Conservation (phyloP, 1,140 invertebrate genomes). For the Batillaria attramentaria region DNA sequence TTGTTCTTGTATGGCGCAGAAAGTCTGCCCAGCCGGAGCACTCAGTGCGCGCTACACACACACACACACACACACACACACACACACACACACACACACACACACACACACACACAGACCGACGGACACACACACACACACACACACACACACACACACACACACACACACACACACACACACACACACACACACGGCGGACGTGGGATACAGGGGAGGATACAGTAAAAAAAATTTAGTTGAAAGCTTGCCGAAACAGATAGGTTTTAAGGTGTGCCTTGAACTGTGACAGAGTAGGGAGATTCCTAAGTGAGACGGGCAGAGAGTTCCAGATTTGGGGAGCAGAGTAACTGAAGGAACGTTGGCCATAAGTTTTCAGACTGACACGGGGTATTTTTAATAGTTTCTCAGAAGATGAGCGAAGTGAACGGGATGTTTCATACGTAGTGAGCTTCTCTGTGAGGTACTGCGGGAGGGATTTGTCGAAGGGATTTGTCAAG, state of each 20-base stretch:
- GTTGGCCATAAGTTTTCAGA: neutral
- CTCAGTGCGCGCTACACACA: neutral
- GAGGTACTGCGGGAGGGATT: no score
- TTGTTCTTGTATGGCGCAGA: neutral
- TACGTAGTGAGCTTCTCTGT: no score
- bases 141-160: neutral
- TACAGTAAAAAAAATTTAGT: neutral
- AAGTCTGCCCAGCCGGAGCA: neutral
- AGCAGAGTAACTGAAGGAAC: neutral
- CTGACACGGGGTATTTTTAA: no score
- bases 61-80: neutral
- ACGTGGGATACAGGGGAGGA: neutral
- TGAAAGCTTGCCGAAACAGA: neutral
- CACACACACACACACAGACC: neutral
- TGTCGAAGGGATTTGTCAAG: no score
- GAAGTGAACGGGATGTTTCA: no score
- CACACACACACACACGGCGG: neutral
- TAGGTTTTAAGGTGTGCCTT: neutral
- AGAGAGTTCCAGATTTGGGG: neutral
- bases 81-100: neutral
- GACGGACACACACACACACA: neutral
- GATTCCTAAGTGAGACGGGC: no score
- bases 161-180: slow-evolving; percentile 2
- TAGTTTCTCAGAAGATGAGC: no score
- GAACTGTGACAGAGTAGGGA: neutral